phyloP scores from a whole-genome alignment of 2,113 vertebrate genomes.

The Lepisosteus osseus region DNA sequence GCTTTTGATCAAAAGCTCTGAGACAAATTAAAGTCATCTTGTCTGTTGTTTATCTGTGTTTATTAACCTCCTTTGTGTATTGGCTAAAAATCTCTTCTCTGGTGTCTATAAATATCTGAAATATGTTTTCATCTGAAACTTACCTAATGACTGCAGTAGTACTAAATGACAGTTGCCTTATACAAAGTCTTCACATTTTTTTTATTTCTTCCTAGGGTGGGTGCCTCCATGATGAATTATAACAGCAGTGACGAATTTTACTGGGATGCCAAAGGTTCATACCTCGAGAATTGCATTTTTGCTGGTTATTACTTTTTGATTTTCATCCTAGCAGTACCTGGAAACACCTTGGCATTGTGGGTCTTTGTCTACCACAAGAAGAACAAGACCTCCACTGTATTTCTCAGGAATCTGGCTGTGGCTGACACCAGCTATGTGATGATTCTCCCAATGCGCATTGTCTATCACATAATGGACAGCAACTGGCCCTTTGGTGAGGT shows the following conservation, averaged over 20 bases:
- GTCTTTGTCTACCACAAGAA: conserved; percentile 43
- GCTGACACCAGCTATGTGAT: conserved; percentile 62
- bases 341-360: conserved; percentile 58
- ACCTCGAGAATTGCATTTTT: conserved; percentile 46
- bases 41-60: too few species aligned
- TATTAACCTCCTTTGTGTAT: too few species aligned
- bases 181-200: background rate
- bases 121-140: too few species aligned
- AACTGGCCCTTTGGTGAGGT: conserved; percentile 56
- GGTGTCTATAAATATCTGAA: too few species aligned
- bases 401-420: conserved; percentile 55
- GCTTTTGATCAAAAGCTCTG: too few species aligned
- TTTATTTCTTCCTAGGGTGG: conserved; percentile 30
- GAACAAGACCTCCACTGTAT: conserved; percentile 45
- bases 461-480: conserved; percentile 52
- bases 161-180: too few species aligned
- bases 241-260: conserved; percentile 33
- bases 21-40: too few species aligned
- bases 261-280: conserved; percentile 27
- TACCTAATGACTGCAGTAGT: too few species aligned
- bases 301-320: conserved; percentile 53
- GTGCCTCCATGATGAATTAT: conserved; percentile 23
- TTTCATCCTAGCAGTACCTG: conserved; percentile 57
- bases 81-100: too few species aligned
- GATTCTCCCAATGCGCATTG: conserved; percentile 57